A percentile compares a stretch with the other conserved stretches of the same genome.
Evolutionary conservation across 2,113 vertebrate genomes (phyloP).

Genomic region (Gavialis gangeticus): DNA sequence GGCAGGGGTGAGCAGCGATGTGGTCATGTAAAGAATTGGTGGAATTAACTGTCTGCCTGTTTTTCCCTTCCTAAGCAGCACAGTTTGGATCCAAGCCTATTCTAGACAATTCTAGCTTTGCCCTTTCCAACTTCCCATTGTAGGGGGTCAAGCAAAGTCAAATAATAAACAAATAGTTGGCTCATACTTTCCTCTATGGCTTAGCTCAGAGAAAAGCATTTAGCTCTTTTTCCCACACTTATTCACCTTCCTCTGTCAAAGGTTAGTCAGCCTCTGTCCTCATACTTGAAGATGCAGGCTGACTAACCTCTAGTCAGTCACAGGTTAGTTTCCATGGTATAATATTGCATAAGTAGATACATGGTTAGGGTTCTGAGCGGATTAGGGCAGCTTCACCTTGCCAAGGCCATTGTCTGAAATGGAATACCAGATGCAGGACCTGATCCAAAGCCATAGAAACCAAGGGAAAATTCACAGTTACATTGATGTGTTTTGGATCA

Average conservation of each 20-base stretch:
- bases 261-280: neutral
- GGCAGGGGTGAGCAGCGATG: neutral
- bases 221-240: neutral
- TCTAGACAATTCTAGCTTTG: conserved; percentile 17
- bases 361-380: neutral
- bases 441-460: neutral
- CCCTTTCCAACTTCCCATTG: conserved; percentile 13
- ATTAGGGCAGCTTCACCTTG: neutral
- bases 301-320: neutral
- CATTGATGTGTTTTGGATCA: neutral
- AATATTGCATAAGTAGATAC: neutral
- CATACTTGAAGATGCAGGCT: neutral
- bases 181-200: conserved; percentile 2
- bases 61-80: conserved; percentile 24
- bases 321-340: neutral
- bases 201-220: neutral
- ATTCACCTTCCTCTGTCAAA: neutral
- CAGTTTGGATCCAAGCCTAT: conserved; percentile 15
- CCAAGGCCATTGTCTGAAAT: neutral
- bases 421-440: neutral
- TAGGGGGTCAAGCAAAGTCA: neutral
- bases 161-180: neutral
- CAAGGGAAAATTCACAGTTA: neutral
- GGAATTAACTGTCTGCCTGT: conserved; percentile 3
- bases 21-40: neutral